phyloP scores from a whole-genome alignment of 2,113 vertebrate genomes.

The Hippocampus abdominalis region DNA sequence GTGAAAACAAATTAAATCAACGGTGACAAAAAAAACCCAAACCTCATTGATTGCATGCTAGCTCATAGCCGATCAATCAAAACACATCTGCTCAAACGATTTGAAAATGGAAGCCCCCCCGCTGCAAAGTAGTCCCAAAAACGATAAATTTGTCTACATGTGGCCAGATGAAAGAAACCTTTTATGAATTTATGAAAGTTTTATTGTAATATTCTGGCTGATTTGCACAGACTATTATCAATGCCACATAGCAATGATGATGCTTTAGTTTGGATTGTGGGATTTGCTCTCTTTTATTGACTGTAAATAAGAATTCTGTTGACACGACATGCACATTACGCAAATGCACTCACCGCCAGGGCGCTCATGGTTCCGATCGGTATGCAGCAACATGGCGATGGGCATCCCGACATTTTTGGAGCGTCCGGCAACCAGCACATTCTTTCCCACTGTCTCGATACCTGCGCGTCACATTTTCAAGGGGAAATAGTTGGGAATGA shows the following conservation, averaged over 20 bases:
- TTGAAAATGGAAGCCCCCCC: too few relatives aligned
- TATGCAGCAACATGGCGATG: conserved; percentile 87
- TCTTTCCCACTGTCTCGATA: conserved; percentile 87
- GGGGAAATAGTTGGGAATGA: not conserved
- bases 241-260: not conserved
- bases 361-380: conserved; percentile 82
- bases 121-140: too few relatives aligned
- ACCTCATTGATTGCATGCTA: too few relatives aligned
- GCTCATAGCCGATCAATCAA: too few relatives aligned
- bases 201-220: not conserved
- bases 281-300: not conserved
- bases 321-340: not conserved
- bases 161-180: too few relatives aligned
- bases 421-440: conserved; percentile 86
- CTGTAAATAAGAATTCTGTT: not conserved
- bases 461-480: conserved; percentile 66
- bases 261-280: not conserved
- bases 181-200: too few relatives aligned
- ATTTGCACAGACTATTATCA: not conserved
- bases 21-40: too few relatives aligned
- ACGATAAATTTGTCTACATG: too few relatives aligned
- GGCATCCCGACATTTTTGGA: conserved; percentile 95
- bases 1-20: too few relatives aligned
- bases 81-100: too few relatives aligned
- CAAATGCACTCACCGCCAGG: conserved; percentile 79